These are phyloP conservation scores for Lamprotornis superbus DNA, from an alignment of 2,113 vertebrate species.

Conservation along the genomic window DNA sequence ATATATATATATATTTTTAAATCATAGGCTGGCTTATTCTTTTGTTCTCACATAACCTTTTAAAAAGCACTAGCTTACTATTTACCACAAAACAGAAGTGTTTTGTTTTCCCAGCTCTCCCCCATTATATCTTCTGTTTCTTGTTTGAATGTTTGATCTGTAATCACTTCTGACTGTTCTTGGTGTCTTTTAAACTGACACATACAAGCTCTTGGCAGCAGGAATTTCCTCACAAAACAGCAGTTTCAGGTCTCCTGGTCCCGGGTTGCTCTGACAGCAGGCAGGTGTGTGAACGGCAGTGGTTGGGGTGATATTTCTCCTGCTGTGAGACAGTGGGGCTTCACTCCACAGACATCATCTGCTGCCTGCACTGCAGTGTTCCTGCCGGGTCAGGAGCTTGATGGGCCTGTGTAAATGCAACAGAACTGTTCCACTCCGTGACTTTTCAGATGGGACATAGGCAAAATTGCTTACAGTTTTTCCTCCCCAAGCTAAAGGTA, in stretches of 20 bases:
- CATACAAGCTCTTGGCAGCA: constrained; percentile 52
- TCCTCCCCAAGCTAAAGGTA: constrained; percentile 1
- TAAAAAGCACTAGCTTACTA: constrained; percentile 6
- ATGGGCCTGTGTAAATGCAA: constrained; percentile 6
- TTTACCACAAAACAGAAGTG: neutral
- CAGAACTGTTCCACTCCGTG: neutral
- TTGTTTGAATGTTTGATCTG: constrained; percentile 43
- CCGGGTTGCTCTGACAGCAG: constrained; percentile 53
- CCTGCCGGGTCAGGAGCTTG: neutral
- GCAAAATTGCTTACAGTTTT: constrained; percentile 28
- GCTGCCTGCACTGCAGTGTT: neutral
- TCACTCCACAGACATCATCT: neutral
- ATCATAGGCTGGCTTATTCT: neutral
- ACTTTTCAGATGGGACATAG: constrained; percentile 8
- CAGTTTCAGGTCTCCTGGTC: constrained; percentile 55
- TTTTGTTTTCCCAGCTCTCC: neutral
- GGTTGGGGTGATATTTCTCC: constrained; percentile 32
- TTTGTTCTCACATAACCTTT: constrained; percentile 12
- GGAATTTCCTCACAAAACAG: constrained; percentile 40
- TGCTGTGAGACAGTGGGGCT: constrained; percentile 19
- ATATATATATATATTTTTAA: neutral
- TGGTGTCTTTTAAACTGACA: constrained; percentile 51
- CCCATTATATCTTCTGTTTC: neutral
- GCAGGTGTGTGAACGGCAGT: constrained; percentile 39
- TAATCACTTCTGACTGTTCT: constrained; percentile 41